Evolutionary conservation across 1,140 invertebrate species (phyloP), one percentile per base, ranked within the genome.

Genomic region (Microplitis mediator): DNA sequence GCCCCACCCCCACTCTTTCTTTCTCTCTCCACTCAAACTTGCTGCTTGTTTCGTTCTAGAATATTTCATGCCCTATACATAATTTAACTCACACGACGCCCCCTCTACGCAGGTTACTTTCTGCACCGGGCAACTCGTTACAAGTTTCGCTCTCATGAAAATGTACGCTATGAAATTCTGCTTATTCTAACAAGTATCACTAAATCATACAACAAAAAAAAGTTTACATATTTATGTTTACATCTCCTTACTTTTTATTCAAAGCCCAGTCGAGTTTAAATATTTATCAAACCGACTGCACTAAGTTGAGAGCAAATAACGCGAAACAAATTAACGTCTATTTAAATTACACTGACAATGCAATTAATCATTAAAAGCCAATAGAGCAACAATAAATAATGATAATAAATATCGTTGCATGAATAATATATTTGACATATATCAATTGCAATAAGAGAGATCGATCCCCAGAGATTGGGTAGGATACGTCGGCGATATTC

Each of bases 11-110:
- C 16, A 39, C 54, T 70, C 14, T 11, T 5, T 56, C 4, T 52
- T 62, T 13, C 45, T n/a, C 50, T 39, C 32, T 35, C 14, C 34
- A 64, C n/a, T 36, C 62, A 23, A 63, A 36, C 32, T 63, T 69
- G 45, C 34, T 56, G n/a, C 34, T 54, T 36, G 39, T 58, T 76
- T 71, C 61, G 68, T 66, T 56, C 69, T 51, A 39, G 78, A 81
- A 80, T 80, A 77, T 80, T 79, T 79, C 74, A 80, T 80, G 73
- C 56, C 13, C 39, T 56, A 45, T 81, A 72, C 74, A 81, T 81
- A 77, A 81, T 81, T 80, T 71, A 81, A 23, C 58, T 52, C 56
- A 64, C 63, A 73, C 70, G 68, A 65, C 76, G 58, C 61, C 72
- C 2, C 73, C 74, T 78, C 52, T 78, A 76, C 54, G 58, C 66